Evolutionary conservation across 37 sponge, comb jelly and placozoan species (phyloP), one percentile per base, ranked within the genome.

Genomic region (Chondrosia reniformis): DNA sequence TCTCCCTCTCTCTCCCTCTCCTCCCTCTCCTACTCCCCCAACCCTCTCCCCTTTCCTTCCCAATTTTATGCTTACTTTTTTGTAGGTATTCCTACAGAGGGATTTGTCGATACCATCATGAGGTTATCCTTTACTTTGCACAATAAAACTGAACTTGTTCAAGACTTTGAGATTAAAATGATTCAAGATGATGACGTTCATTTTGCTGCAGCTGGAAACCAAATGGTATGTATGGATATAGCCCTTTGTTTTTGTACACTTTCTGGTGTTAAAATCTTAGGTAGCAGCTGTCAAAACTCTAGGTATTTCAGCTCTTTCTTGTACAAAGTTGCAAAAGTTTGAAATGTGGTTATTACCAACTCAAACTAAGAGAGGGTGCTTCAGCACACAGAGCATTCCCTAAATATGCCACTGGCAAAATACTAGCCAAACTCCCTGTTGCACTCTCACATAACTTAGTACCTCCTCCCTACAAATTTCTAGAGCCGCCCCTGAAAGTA

Each of bases 161-260:
- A 96, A 46, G 97, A 96, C 63, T 80, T 92, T 62, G 97, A 96
- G 63, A 84, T 77, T 45, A 80, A 81, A 37, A 77, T 92, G 38
- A 82, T 83, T 8, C 75, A 79, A 40, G 87, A 85, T 40, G 90
- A 89, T 5, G 79, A 83, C 72, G 42, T 44, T 17, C 72, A 69
- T 37, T 96, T 92, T 78, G 85, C 89, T 84, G 89, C 81, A 40
- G 79, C 91, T 13, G 97, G 97, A 77, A 84, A 85, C 40, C 87
- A 85, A 84, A 63, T 65, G 57, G 90, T 90, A 55, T 44, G 86
- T 8, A 6, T 7, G 45, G 4, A 30, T 55, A 55, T 9, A 28
- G 7, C 7, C 13, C 17, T 52, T 15, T 55, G 24, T 76, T 12
- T 71, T 13, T 34, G 9, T 37, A 13, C 10, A 40, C 45, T 21